Percentiles rank a stretch among this genome's conserved stretches.
Conservation (phyloP, 2,113 vertebrate genomes). For the Electrona antarctica region DNA sequence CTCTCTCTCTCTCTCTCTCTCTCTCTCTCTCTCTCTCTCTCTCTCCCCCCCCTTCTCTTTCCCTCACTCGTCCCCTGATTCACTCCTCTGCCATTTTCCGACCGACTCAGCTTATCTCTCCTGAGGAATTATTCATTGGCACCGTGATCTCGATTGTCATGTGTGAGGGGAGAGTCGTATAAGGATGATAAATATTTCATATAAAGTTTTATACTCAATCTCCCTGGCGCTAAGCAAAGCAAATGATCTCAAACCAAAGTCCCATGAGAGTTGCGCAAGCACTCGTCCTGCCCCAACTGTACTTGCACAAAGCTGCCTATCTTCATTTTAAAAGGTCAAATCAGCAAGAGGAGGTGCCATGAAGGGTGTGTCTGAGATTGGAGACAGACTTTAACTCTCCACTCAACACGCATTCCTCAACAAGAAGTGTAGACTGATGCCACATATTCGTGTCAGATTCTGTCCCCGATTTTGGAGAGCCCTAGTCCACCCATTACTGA, state of each 20-base stretch:
- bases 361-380: constrained; percentile 34
- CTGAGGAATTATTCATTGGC: constrained; percentile 71
- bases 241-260: constrained; percentile 48
- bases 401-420: background rate
- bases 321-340: constrained; percentile 54
- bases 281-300: background rate
- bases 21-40: constrained; percentile 1
- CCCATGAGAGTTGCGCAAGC: constrained; percentile 36
- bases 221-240: constrained; percentile 47
- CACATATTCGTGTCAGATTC: background rate
- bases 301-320: constrained; percentile 25
- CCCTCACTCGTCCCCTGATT: constrained; percentile 27
- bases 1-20: background rate
- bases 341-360: constrained; percentile 38
- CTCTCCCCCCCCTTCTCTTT: constrained; percentile 20
- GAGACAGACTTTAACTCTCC: constrained; percentile 14
- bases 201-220: constrained; percentile 67
- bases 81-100: background rate
- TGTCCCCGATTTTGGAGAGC: constrained; percentile 5
- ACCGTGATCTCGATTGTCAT: constrained; percentile 58
- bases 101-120: constrained; percentile 28
- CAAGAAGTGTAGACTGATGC: background rate
- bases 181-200: constrained; percentile 72
- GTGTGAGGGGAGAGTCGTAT: constrained; percentile 57
- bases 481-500: background rate